Evolutionary conservation across 2,113 vertebrate genomes (phyloP).

Genomic region (Syngnathus typhle): DNA sequence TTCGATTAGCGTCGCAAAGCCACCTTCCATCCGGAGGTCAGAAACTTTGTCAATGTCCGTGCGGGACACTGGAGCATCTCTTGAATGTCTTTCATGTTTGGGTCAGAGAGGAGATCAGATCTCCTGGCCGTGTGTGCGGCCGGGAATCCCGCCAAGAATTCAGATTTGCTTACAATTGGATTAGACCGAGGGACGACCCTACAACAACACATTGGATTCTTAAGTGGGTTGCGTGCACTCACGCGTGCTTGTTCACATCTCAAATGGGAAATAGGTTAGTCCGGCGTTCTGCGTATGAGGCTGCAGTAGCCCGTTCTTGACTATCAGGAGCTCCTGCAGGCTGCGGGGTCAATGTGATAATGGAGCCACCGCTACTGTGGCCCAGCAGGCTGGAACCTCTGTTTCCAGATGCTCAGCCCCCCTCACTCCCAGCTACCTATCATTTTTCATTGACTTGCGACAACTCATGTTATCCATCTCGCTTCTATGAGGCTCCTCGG

Average conservation of each 20-base stretch:
- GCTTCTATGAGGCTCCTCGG: not conserved
- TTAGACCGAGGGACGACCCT: slow-evolving; percentile 31
- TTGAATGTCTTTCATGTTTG: slow-evolving; percentile 64
- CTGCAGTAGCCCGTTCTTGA: slow-evolving; percentile 30
- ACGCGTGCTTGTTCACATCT: not conserved
- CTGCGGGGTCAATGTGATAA: slow-evolving; percentile 54
- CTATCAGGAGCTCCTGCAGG: slow-evolving; percentile 40
- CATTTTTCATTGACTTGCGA: not conserved
- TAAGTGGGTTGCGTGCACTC: not conserved
- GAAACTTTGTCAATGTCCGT: slow-evolving; percentile 29
- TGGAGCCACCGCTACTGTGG: slow-evolving; percentile 54
- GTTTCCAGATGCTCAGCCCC: slow-evolving; percentile 40
- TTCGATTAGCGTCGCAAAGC: slow-evolving; percentile 56
- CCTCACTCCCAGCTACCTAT: not conserved
- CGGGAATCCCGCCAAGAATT: slow-evolving; percentile 34
- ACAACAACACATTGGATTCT: slow-evolving; percentile 1
- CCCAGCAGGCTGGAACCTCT: slow-evolving; percentile 43
- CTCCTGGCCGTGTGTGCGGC: slow-evolving; percentile 31
- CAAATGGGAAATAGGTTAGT: slow-evolving; percentile 18
- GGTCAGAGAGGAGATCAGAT: slow-evolving; percentile 41
- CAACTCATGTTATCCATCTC: not conserved
- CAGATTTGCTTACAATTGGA: slow-evolving; percentile 59
- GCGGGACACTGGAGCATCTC: slow-evolving; percentile 46
- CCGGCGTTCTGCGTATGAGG: slow-evolving; percentile 1
- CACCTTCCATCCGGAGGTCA: slow-evolving; percentile 66